Evolutionary conservation across 2,797 vertebrate species (phyloP).

Genomic region (Anisognathus igniventris): DNA sequence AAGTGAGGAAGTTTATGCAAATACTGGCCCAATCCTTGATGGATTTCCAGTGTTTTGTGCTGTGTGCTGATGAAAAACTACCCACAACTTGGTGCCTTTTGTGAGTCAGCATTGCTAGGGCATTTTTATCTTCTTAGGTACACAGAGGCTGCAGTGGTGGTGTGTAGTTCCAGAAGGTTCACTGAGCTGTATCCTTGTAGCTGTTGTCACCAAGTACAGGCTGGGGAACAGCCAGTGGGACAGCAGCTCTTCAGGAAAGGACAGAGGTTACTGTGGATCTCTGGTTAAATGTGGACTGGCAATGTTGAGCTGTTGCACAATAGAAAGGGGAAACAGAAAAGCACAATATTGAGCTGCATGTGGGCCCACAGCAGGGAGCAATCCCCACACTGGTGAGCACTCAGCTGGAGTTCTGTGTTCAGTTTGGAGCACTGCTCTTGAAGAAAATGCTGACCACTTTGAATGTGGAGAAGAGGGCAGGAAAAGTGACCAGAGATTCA

Average conservation of each 20-base stretch:
- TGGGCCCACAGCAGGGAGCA: not conserved
- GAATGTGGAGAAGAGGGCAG: not conserved
- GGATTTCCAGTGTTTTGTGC: not conserved
- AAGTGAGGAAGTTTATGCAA: not conserved
- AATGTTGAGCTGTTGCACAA: not conserved
- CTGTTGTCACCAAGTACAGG: not conserved
- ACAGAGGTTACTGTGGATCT: not conserved
- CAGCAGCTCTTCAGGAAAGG: not conserved
- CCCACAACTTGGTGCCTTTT: not conserved
- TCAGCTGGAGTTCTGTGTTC: not conserved
- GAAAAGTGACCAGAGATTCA: not conserved
- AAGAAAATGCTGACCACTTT: not conserved
- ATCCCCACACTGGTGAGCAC: fast-evolving
- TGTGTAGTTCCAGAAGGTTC: not conserved
- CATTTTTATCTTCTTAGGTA: fast-evolving
- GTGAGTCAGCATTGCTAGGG: not conserved
- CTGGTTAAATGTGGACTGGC: fast-evolving
- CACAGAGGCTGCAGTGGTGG: not conserved
- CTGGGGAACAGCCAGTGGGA: not conserved
- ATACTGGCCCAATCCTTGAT: not conserved
- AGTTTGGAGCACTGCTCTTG: not conserved
- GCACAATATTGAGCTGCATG: fast-evolving
- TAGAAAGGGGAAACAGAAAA: not conserved
- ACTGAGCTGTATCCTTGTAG: not conserved
- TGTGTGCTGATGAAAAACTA: not conserved